Percentiles rank a stretch among this genome's conserved stretches.
phyloP scores from a whole-genome alignment of 2,888 invertebrate species.

The Lydus trimaculatus region DNA sequence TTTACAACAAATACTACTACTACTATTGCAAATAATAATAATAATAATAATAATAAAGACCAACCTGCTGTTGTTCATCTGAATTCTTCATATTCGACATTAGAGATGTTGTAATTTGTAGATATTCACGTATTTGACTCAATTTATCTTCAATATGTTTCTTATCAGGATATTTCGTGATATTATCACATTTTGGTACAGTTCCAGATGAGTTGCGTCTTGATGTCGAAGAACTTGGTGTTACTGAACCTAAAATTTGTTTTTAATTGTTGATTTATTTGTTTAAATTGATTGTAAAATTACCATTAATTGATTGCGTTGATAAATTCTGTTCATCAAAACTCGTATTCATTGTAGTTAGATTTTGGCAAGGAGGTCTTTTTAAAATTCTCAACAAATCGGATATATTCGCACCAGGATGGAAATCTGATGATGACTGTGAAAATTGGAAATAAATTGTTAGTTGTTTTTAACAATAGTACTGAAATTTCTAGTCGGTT shows the following conservation, averaged over 20 bases:
- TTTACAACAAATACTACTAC: background rate
- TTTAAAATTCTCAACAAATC: slow-evolving; percentile 48
- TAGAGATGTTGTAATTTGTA: slow-evolving; percentile 72
- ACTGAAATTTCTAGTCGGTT: slow-evolving; percentile 12
- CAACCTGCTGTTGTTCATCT: slow-evolving; percentile 75
- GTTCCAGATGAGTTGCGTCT: slow-evolving; percentile 55
- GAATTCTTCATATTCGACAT: slow-evolving; percentile 72
- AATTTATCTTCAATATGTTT: slow-evolving; percentile 73
- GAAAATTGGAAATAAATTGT: slow-evolving; percentile 30
- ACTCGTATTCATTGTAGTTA: slow-evolving; percentile 44
- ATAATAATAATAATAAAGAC: slow-evolving; percentile 35
- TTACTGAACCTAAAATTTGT: slow-evolving; percentile 50
- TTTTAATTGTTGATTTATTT: slow-evolving; percentile 6
- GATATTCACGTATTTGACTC: slow-evolving; percentile 76
- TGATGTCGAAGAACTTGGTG: slow-evolving; percentile 53
- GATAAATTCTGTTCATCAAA: slow-evolving; percentile 34
- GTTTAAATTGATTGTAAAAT: background rate
- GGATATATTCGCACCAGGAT: slow-evolving; percentile 37
- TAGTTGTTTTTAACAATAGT: slow-evolving; percentile 23
- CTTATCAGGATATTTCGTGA: slow-evolving; percentile 68
- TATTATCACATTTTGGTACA: slow-evolving; percentile 58
- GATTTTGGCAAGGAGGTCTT: slow-evolving; percentile 45
- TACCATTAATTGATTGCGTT: slow-evolving; percentile 19
- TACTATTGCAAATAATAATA: too few species aligned
- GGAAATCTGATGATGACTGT: slow-evolving; percentile 49